Evolutionary conservation across 1,140 invertebrate genomes (phyloP), one percentile per base, ranked within the genome.

Genomic region (Apis laboriosa): DNA sequence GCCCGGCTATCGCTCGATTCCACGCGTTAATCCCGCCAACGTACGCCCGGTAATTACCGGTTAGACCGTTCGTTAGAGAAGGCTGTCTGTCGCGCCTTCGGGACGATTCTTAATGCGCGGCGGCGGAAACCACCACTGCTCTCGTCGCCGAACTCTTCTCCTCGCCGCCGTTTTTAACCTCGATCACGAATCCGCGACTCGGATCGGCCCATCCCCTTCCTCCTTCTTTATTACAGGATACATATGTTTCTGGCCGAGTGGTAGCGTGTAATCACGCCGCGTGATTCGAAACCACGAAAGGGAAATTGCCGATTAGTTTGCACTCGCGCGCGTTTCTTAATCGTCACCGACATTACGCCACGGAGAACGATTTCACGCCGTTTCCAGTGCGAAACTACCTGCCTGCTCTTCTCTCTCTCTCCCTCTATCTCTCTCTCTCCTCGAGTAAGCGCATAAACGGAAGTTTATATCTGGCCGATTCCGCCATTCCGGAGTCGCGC

Each of bases 201-300:
- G 64, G 70, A 34, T 34, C 34, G 34, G 34, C 34, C 34, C 28
- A 28, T 28, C 28, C 28, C 34, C 2, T 34, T 87, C 28, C 9
- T 71, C 64, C 70, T 66, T 68, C 75, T 85, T 91, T 90, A 90
- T 84, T 89, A 86, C 91, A 92, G 92, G 92, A 92, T 90, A 88
- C 90, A 89, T 87, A 85, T 90, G 89, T 91, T 91, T 90, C 88
- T 83, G 85, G 73, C 80, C 74, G 78, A 77, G 83, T 66, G 86
- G 83, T 85, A 79, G 73, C 84, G 80, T 89, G 85, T 91, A 92
- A 92, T 92, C 91, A 90, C 83, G 87, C 86, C 75, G 64, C 56
- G 88, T 90, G 92, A 43, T 91, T 91, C 89, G 90, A 91, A 92
- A 88, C 85, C 84, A 89, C 87, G 89, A 88, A 88, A 88, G 88